A percentile compares a stretch with the other conserved stretches of the same genome.
These are phyloP conservation scores for Tragulus kanchil DNA, from an alignment of 2,113 vertebrate species.

Conservation along the genomic window DNA sequence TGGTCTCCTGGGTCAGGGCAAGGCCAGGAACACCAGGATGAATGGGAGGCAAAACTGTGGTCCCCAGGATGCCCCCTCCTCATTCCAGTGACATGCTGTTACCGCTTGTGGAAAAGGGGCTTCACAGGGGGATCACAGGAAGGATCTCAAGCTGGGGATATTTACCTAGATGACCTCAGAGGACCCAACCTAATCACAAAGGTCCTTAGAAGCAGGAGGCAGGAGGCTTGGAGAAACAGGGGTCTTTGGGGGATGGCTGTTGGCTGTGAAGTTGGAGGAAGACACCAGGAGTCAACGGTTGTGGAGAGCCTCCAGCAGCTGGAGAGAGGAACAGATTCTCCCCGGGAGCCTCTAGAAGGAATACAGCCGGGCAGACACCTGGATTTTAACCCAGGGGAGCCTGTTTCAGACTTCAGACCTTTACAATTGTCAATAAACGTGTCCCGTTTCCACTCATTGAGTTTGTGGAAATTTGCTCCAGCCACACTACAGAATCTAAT, in stretches of 20 bases:
- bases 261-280: neutral
- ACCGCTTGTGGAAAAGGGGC: no score
- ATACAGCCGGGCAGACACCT: neutral
- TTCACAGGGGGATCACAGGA: no score
- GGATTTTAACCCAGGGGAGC: neutral
- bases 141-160: no score
- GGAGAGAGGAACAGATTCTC: neutral
- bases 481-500: neutral
- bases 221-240: neutral
- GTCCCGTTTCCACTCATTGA: neutral
- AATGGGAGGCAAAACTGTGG: no score
- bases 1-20: no score
- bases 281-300: neutral
- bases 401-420: neutral
- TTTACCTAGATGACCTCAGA: no score
- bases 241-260: neutral
- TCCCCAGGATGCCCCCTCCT: no score
- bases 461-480: neutral
- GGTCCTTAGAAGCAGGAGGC: neutral
- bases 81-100: no score
- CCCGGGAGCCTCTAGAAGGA: neutral
- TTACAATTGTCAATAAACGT: neutral
- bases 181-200: conserved; percentile 31
- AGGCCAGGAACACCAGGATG: no score
- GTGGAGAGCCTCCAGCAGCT: neutral